phyloP scores from a whole-genome alignment of 2,888 invertebrate genomes.

The Sarcophaga caerulescens region DNA sequence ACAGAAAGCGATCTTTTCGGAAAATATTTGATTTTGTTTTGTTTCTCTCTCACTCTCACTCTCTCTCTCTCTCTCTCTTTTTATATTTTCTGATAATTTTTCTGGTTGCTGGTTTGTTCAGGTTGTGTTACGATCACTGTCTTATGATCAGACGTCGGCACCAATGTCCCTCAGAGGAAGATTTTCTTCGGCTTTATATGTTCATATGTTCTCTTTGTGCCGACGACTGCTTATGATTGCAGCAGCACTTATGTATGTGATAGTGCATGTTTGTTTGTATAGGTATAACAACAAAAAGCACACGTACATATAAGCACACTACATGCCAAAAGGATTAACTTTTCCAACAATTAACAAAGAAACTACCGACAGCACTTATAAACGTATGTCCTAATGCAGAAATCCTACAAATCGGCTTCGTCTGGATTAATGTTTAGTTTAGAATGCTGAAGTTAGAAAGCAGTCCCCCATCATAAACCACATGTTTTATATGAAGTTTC shows the following conservation, averaged over 20 bases:
- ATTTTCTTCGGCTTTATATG: too few species aligned
- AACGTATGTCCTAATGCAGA: conserved; percentile 10
- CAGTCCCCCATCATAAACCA: too few species aligned
- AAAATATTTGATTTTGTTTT: conserved; percentile 25
- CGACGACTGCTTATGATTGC: too few species aligned
- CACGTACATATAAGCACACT: neutral
- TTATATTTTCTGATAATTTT: conserved; percentile 7
- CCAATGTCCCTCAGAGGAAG: too few species aligned
- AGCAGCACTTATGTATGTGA: neutral
- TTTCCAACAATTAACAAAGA: conserved; percentile 12
- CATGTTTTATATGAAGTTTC: too few species aligned
- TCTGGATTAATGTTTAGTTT: too few species aligned
- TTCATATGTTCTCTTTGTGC: too few species aligned
- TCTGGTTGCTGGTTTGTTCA: conserved; percentile 58
- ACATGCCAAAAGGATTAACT: conserved; percentile 52
- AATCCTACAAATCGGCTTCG: neutral
- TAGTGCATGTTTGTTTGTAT: neutral
- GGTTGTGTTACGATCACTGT: conserved; percentile 28
- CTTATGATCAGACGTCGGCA: too few species aligned
- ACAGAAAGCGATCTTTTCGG: neutral
- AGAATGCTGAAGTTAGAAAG: too few species aligned
- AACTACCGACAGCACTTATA: neutral
- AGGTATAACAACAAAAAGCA: neutral
- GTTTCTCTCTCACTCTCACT: neutral
- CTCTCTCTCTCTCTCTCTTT: neutral